Base-by-base conservation (phyloP, 2,113 vertebrate species). In the Malurus alboscapulatus region DNA sequence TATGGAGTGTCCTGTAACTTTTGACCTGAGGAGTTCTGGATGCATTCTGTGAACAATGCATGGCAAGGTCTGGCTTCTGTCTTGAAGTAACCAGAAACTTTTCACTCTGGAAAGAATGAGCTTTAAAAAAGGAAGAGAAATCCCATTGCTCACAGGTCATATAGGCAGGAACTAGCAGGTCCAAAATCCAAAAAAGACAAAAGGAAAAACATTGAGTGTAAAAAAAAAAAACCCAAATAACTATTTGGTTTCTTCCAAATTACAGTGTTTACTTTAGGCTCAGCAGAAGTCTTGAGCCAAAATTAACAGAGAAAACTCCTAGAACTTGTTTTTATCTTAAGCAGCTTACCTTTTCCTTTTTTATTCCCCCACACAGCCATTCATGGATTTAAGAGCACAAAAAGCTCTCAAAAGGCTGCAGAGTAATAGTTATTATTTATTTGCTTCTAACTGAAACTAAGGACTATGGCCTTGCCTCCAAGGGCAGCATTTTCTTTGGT, bases 401-500 rank as follows among this genome's bases (percentile, higher is more conserved):
- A 81, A 88, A 36, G 13, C 34, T n/a, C 36, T 83, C 34, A 36
- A 36, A 94, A 84, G 54, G 47, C 73, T 81, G 73, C 47, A 91
- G 26, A 88, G 30, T 44, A 95, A 80, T 24, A 66, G 75, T 85
- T 66, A 24, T 47, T 77, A 74, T 94, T 85, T 72, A 83, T 93
- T 76, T 12, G 3, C 73, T 51, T 87, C 79, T 47, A 55, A 44
- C 67, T 92, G 83, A 90, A 96, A 90, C 27, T 5, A 58, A 77
- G 80, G 85, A 66, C 67, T 73, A 11, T 3, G 29, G 68, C 58
- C 79, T 77, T 92, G 54, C 79, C 75, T 90, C 59, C 62, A 80
- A 88, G 90, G 94, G 79, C 75, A 80, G 72, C 11, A 7, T 90
- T 93, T 92, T 75, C 79, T 91, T 93, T 77, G 62, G 84, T 88